Evolutionary conservation across 64 coral and sea anemone species (phyloP).

Genomic region (Porites australiensis): DNA sequence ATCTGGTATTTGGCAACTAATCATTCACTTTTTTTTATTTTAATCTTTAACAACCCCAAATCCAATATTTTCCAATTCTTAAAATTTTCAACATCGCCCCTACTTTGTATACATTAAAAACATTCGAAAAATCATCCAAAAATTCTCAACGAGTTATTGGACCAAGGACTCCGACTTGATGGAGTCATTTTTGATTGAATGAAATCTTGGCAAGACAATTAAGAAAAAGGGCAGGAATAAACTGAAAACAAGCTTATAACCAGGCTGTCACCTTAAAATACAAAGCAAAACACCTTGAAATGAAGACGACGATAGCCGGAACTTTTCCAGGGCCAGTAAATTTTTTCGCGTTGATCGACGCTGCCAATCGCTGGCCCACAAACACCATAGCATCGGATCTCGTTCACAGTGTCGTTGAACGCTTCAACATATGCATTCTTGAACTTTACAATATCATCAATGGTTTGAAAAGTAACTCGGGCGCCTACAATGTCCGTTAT

Average conservation of each 20-base stretch:
- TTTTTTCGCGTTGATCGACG: conserved; percentile 3
- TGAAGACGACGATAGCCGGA: conserved; percentile 58
- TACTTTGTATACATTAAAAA: background rate
- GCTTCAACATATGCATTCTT: background rate
- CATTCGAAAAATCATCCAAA: too few species aligned
- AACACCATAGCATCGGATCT: conserved; percentile 51
- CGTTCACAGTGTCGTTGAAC: background rate
- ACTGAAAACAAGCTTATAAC: too few species aligned
- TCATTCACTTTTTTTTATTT: too few species aligned
- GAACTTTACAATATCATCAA: conserved; percentile 28
- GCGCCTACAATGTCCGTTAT: conserved; percentile 40
- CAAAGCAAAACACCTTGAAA: conserved; percentile 11
- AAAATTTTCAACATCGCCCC: too few species aligned
- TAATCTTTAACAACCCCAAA: too few species aligned
- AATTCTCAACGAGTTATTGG: too few species aligned
- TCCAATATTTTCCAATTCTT: too few species aligned
- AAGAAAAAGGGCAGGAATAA: background rate
- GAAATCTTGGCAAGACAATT: too few species aligned
- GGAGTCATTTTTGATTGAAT: too few species aligned
- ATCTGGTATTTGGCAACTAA: too few species aligned
- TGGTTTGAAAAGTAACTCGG: conserved; percentile 31
- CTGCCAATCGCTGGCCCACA: conserved; percentile 19
- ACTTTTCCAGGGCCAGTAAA: conserved; percentile 43
- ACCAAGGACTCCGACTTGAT: too few species aligned
- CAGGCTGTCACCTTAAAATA: background rate